phyloP scores from a whole-genome alignment of 2,888 invertebrate genomes.

The Eristalis pertinax region DNA sequence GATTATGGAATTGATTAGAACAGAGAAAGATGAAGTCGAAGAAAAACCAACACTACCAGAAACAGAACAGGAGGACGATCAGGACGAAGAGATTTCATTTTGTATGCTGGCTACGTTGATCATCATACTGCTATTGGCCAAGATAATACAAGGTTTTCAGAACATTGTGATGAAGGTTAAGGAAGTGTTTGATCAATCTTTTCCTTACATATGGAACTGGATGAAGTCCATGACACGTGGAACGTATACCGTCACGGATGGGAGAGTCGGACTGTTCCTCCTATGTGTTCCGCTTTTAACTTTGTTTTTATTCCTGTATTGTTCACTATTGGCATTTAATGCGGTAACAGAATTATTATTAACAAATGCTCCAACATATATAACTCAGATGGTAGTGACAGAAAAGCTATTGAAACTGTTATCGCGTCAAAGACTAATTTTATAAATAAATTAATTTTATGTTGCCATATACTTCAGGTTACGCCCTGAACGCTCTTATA shows the following conservation, averaged over 20 bases:
- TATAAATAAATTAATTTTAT: background rate
- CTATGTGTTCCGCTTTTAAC: conserved; percentile 57
- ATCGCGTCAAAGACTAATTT: background rate
- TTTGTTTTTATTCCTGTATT: conserved; percentile 52
- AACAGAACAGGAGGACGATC: background rate
- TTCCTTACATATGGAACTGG: conserved; percentile 62
- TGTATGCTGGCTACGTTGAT: conserved; percentile 31
- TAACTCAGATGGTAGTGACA: conserved; percentile 32
- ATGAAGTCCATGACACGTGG: conserved; percentile 60
- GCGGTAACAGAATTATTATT: conserved; percentile 41
- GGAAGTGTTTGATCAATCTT: conserved; percentile 47
- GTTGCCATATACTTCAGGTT: background rate
- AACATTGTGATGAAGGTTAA: conserved; percentile 37
- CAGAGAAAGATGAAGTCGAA: conserved; percentile 21
- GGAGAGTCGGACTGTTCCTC: conserved; percentile 42
- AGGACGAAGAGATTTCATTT: conserved; percentile 23
- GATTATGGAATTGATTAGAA: conserved; percentile 58
- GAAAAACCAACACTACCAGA: background rate
- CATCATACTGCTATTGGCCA: background rate
- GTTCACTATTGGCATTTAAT: conserved; percentile 48
- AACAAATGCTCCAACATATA: conserved; percentile 11
- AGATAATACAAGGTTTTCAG: conserved; percentile 41
- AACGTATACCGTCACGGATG: conserved; percentile 42
- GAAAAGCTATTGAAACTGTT: conserved; percentile 23
- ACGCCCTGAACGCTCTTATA: too few species aligned